These are phyloP conservation scores for Numida meleagris DNA, from an alignment of 2,113 vertebrate species.

Conservation along the genomic window DNA sequence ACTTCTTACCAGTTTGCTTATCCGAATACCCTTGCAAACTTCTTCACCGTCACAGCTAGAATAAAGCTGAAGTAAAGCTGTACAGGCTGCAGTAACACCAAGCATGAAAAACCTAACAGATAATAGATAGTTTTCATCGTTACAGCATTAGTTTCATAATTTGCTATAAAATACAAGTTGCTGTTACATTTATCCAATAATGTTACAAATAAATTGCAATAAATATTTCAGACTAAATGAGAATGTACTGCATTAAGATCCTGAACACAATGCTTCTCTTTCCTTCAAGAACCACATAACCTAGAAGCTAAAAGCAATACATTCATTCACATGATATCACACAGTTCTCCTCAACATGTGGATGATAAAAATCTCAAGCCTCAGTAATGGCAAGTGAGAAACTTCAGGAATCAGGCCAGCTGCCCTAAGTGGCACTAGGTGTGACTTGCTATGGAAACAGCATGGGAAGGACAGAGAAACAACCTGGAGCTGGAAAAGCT, in stretches of 20 bases:
- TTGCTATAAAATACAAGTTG: not conserved
- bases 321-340: not conserved
- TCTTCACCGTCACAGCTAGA: not conserved
- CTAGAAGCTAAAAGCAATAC: not conserved
- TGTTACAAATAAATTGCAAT: not conserved
- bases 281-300: not conserved
- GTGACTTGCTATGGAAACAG: constrained; percentile 30
- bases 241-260: not conserved
- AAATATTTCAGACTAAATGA: not conserved
- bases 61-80: not conserved
- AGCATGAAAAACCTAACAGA: not conserved
- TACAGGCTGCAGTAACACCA: not conserved
- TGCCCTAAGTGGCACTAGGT: not conserved
- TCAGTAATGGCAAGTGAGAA: constrained; percentile 7
- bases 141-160: not conserved
- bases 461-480: constrained; percentile 5
- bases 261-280: not conserved
- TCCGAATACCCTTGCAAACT: not conserved
- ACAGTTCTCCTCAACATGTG: not conserved
- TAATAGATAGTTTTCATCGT: not conserved
- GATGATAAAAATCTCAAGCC: not conserved
- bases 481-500: constrained; percentile 12
- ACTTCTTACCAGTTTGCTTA: not conserved
- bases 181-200: not conserved
- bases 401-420: not conserved